Percentiles rank a stretch among this genome's conserved stretches.
These are phyloP conservation scores for Dasysyrphus tricinctus DNA, from an alignment of 2,888 invertebrate species.

Conservation along the genomic window DNA sequence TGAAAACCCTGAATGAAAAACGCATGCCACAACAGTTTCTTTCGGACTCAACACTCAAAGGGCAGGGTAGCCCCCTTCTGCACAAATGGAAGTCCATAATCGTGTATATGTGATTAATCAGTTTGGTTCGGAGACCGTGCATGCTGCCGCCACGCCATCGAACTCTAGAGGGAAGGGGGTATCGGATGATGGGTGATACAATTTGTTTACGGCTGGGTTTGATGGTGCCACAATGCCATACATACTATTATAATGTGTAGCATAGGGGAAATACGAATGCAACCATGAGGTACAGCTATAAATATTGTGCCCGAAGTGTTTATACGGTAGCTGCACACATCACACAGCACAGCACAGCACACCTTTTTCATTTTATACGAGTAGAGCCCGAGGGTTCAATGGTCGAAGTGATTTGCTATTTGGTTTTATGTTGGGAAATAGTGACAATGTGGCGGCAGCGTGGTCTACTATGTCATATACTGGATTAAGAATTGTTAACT, in stretches of 20 bases:
- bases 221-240: slow-evolving; percentile 28
- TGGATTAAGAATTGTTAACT: slow-evolving; percentile 16
- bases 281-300: slow-evolving; percentile 49
- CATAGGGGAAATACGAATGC: slow-evolving; percentile 14
- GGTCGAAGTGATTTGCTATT: slow-evolving; percentile 65
- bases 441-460: slow-evolving; percentile 17
- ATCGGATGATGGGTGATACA: slow-evolving; percentile 39
- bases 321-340: slow-evolving; percentile 34
- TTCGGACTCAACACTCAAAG: background rate
- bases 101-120: slow-evolving; percentile 61
- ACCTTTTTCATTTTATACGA: slow-evolving; percentile 29
- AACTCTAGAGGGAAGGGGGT: background rate
- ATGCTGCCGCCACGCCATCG: background rate
- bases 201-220: slow-evolving; percentile 52
- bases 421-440: slow-evolving; percentile 37
- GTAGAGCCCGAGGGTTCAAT: slow-evolving; percentile 50
- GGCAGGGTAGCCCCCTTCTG: background rate
- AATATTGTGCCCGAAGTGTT: slow-evolving; percentile 47
- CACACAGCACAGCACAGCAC: slow-evolving; percentile 11
- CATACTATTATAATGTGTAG: slow-evolving; percentile 26
- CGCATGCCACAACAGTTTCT: slow-evolving; percentile 24
- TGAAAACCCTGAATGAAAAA: slow-evolving; percentile 30
- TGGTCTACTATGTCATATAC: background rate
- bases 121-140: slow-evolving; percentile 34
- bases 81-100: slow-evolving; percentile 38